A percentile compares a stretch with the other conserved stretches of the same genome.
Evolutionary conservation across 2,888 invertebrate species (phyloP).

Genomic region (Ornithoptera priamus): DNA sequence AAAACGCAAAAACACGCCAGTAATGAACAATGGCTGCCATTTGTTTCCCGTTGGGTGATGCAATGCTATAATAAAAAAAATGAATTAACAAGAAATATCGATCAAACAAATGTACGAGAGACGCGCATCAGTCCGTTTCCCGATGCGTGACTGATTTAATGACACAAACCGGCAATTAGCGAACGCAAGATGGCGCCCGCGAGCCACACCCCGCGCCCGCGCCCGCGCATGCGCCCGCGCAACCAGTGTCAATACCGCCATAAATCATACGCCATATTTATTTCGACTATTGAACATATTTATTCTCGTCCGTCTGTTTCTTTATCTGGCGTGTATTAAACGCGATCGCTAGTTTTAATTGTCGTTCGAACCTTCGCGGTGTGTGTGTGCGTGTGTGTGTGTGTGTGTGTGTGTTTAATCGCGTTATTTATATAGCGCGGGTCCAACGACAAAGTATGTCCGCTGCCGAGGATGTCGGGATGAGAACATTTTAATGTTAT

Average conservation of each 20-base stretch:
- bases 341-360: slow-evolving; percentile 32
- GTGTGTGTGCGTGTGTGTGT: background rate
- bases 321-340: slow-evolving; percentile 34
- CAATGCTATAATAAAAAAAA: slow-evolving; percentile 19
- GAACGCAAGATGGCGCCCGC: slow-evolving; percentile 65
- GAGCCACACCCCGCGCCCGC: slow-evolving; percentile 18
- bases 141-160: slow-evolving; percentile 66
- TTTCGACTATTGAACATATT: slow-evolving; percentile 54
- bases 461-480: slow-evolving; percentile 2
- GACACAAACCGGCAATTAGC: slow-evolving; percentile 68
- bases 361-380: slow-evolving; percentile 24
- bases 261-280: slow-evolving; percentile 75
- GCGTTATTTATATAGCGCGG: slow-evolving; percentile 15
- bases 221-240: slow-evolving; percentile 46
- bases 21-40: slow-evolving; percentile 30
- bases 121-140: slow-evolving; percentile 43
- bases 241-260: slow-evolving; percentile 67
- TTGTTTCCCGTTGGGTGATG: slow-evolving; percentile 25
- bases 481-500: background rate
- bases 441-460: slow-evolving; percentile 8
- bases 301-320: slow-evolving; percentile 41
- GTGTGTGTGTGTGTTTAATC: slow-evolving; percentile 1
- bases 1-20: slow-evolving; percentile 23
- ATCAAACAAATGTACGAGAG: slow-evolving; percentile 28
- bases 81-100: slow-evolving; percentile 28